Evolutionary conservation across 2,888 invertebrate species (phyloP).

Genomic region (Ceraclea dissimilis): DNA sequence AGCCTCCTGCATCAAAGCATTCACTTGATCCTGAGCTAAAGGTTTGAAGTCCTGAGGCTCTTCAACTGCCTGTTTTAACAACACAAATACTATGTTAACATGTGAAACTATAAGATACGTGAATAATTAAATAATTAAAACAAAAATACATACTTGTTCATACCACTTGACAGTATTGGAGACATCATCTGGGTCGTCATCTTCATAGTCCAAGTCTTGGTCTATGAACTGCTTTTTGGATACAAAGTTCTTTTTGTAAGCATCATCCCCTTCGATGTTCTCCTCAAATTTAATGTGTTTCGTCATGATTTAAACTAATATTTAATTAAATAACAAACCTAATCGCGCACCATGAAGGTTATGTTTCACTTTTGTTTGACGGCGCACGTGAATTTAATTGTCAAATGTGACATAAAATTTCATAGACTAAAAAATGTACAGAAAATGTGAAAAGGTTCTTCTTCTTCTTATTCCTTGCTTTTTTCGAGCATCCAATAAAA

Average conservation of each 20-base stretch:
- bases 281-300: constrained; percentile 48
- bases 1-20: constrained; percentile 56
- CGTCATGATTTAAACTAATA: constrained; percentile 29
- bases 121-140: constrained; percentile 3
- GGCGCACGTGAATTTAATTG: constrained; percentile 1
- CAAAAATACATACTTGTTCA: constrained; percentile 42
- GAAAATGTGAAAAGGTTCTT: too few species aligned
- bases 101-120: neutral
- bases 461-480: too few species aligned
- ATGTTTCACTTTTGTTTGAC: too few species aligned
- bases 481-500: too few species aligned
- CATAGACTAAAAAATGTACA: too few species aligned
- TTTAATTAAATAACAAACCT: neutral
- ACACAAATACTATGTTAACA: neutral
- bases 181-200: constrained; percentile 39
- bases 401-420: too few species aligned
- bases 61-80: constrained; percentile 42
- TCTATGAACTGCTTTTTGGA: constrained; percentile 27
- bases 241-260: constrained; percentile 30
- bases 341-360: too few species aligned
- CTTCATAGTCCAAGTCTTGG: constrained; percentile 41
- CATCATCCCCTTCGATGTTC: constrained; percentile 44
- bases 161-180: constrained; percentile 56
- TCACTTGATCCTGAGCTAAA: constrained; percentile 47
- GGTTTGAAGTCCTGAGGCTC: constrained; percentile 40